phyloP scores from a whole-genome alignment of 2,797 vertebrate genomes.

The Chelon labrosus region DNA sequence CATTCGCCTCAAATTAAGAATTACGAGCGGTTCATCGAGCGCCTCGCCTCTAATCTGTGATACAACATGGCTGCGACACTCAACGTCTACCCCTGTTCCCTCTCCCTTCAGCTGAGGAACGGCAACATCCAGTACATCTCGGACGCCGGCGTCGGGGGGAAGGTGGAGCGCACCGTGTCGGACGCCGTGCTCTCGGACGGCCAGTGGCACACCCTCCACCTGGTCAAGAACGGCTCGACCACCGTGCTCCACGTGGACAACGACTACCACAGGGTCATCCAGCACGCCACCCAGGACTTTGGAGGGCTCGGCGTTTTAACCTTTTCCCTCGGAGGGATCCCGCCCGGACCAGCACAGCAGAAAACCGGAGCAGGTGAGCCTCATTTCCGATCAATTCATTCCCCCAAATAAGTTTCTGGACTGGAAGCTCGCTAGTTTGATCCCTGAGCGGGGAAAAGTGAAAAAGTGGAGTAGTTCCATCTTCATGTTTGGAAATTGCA shows the following conservation, averaged over 20 bases:
- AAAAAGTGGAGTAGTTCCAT: too few relatives aligned
- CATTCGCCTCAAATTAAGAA: constrained; percentile 14
- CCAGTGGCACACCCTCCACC: constrained; percentile 91
- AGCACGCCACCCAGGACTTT: constrained; percentile 93
- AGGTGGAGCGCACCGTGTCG: constrained; percentile 92
- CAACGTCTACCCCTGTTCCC: not conserved
- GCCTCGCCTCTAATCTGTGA: constrained; percentile 4
- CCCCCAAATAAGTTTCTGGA: too few relatives aligned
- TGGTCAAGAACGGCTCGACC: constrained; percentile 89
- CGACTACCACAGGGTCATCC: constrained; percentile 83
- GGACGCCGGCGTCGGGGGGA: constrained; percentile 92
- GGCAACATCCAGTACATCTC: constrained; percentile 95
- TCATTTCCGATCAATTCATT: not conserved
- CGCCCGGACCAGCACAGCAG: constrained; percentile 85
- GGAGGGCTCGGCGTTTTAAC: constrained; percentile 91
- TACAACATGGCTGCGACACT: too few relatives aligned
- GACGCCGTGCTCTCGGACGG: constrained; percentile 91
- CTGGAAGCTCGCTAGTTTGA: too few relatives aligned
- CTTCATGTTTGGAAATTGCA: too few relatives aligned
- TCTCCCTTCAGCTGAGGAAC: constrained; percentile 88
- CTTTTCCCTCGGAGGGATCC: constrained; percentile 94
- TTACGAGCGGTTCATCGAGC: not conserved
- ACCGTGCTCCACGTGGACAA: constrained; percentile 88
- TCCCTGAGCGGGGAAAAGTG: too few relatives aligned
- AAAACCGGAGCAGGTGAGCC: constrained; percentile 88